phyloP scores from a whole-genome alignment of 2,888 invertebrate species.

The Lithosia quadra region DNA sequence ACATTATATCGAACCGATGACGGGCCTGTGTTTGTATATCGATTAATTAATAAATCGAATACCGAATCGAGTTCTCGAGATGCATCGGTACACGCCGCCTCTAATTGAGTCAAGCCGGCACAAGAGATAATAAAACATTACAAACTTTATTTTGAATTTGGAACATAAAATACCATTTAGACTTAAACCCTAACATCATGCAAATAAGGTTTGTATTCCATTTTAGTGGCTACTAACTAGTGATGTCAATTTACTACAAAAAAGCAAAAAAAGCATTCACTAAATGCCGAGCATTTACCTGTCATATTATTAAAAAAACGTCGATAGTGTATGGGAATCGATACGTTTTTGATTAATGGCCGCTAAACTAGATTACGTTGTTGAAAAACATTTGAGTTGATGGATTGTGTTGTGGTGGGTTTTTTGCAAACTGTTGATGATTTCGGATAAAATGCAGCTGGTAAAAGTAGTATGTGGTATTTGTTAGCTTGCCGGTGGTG shows the following conservation, averaged over 20 bases:
- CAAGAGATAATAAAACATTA: constrained; percentile 73
- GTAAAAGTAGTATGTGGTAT: constrained; percentile 14
- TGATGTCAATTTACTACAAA: constrained; percentile 56
- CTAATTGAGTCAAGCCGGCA: constrained; percentile 85
- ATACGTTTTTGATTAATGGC: constrained; percentile 83
- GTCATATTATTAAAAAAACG: constrained; percentile 83
- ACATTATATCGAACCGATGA: constrained; percentile 77
- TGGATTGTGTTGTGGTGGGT: constrained; percentile 53
- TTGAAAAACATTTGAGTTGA: constrained; percentile 66
- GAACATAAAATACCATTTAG: constrained; percentile 25
- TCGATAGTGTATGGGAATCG: constrained; percentile 80
- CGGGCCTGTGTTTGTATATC: constrained; percentile 85
- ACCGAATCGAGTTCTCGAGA: constrained; percentile 78
- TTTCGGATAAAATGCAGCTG: constrained; percentile 38
- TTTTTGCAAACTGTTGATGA: constrained; percentile 44
- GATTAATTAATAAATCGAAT: constrained; percentile 86
- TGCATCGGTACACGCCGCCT: constrained; percentile 81
- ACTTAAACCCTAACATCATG: constrained; percentile 37
- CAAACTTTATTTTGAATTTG: constrained; percentile 33
- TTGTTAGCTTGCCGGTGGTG: not conserved
- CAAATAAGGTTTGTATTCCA: constrained; percentile 18
- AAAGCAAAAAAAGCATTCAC: constrained; percentile 73
- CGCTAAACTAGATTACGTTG: constrained; percentile 78
- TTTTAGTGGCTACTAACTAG: constrained; percentile 19
- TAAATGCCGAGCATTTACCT: constrained; percentile 85